phyloP scores from a whole-genome alignment of 2,888 invertebrate genomes.

The Branchipolynoe longqiensis region DNA sequence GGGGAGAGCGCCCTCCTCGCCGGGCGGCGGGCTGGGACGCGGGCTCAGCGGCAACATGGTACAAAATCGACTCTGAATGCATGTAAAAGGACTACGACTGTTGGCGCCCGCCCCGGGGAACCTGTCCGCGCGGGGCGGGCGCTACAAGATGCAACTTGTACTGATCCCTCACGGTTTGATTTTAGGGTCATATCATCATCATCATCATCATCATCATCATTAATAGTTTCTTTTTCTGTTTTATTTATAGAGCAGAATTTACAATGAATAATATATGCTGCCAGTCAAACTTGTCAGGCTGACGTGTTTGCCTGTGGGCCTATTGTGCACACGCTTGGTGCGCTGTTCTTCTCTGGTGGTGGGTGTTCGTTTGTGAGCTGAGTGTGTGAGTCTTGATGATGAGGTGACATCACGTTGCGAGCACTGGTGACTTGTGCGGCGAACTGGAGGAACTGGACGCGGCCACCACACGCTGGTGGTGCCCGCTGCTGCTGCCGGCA shows the following conservation, averaged over 20 bases:
- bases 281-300: conserved; percentile 1
- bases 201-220: background rate
- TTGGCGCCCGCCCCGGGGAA: background rate
- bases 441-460: background rate
- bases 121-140: background rate
- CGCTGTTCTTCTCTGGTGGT: background rate
- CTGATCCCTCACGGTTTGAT: too few relatives aligned
- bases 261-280: conserved; percentile 20
- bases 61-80: conserved; percentile 41
- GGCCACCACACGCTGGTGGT: background rate
- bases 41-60: conserved; percentile 42
- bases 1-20: conserved; percentile 13
- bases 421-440: conserved; percentile 24
- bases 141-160: too few relatives aligned
- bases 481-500: conserved; percentile 40
- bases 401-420: conserved; percentile 40
- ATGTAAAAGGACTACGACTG: conserved; percentile 20
- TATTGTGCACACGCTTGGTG: conserved; percentile 6
- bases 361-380: background rate
- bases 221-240: background rate
- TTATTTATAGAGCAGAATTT: background rate
- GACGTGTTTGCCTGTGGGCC: conserved; percentile 5
- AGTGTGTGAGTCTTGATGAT: conserved; percentile 21
- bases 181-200: background rate
- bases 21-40: background rate